Base-by-base conservation (phyloP, 2,113 vertebrate genomes). In the Pelecanus crispus region DNA sequence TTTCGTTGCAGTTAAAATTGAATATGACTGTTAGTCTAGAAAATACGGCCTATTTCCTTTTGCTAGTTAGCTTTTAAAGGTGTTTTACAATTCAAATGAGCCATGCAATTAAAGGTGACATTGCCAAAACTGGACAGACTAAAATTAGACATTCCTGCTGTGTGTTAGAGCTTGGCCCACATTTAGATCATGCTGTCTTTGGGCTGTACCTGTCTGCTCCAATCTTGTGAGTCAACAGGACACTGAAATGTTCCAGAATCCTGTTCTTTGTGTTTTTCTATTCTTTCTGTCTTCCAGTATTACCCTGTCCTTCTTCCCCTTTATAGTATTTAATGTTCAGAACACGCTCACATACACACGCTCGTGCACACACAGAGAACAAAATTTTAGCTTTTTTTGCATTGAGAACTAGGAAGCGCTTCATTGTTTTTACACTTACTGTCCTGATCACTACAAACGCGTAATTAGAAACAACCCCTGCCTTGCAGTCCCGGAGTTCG, bases 61-160 rank as follows among this genome's bases (percentile, higher is more conserved):
- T 83, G 90, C 96, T 92, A 90, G 89, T 94, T 95, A 97, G 93
- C 86, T 95, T 95, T 93, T 93, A 92, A 92, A 96, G 92, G 91
- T 94, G 92, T 95, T 95, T 96, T 97, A 95, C 95, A 93, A 97
- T 97, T 97, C 95, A 97, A 97, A 97, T 94, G 94, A 97, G 93
- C 88, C 94, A 18, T 92, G 93, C 94, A 95, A 95, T 96, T 97
- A 95, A 94, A 97, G 94, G 95, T 94, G 91, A 95, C 93, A 85
- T 93, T 96, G 96, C 96, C 95, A 95, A 88, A 97, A 93, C 24
- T 97, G 96, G 95, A 95, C 95, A 95, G 96, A 45, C 90, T 93
- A 97, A 96, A 96, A 97, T 92, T 90, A 97, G 92, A 91, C 86
- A 77, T 96, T 94, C 90, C 94, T 96, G 90, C 96, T 96, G 96